A percentile compares a stretch with the other conserved stretches of the same genome.
Evolutionary conservation across 1,140 invertebrate genomes (phyloP).

Genomic region (Hetaerina americana): DNA sequence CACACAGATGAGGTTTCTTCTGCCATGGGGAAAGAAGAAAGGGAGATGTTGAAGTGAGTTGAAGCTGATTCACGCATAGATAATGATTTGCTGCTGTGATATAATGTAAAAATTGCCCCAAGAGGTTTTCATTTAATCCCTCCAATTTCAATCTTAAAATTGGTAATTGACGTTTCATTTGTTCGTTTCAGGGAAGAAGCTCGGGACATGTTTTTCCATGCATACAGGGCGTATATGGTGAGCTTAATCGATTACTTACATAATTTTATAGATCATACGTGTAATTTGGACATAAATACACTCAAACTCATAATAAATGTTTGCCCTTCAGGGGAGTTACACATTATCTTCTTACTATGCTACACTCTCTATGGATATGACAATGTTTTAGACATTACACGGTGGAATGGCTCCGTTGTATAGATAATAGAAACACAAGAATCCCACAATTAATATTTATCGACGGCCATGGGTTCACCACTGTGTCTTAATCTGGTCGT

Average conservation of each 20-base stretch:
- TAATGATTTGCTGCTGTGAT: constrained; percentile 2
- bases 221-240: constrained; percentile 91
- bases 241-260: constrained; percentile 19
- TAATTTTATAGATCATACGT: background rate
- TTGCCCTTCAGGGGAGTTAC: no score
- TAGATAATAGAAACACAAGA: no score
- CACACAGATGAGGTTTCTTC: constrained; percentile 11
- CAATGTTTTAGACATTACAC: no score
- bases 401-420: no score
- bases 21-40: constrained; percentile 40
- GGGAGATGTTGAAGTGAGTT: constrained; percentile 38
- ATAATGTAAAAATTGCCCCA: background rate
- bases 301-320: background rate
- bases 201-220: constrained; percentile 93
- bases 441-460: no score
- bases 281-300: background rate
- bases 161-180: constrained; percentile 3
- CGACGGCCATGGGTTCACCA: no score
- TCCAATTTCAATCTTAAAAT: constrained; percentile 3
- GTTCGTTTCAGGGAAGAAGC: constrained; percentile 59
- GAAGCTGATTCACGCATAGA: no score
- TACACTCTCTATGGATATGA: no score
- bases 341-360: no score
- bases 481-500: no score
- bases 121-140: constrained; percentile 8